Conservation (phyloP, 2,888 invertebrate genomes). For the Eurytoma adleriae region DNA sequence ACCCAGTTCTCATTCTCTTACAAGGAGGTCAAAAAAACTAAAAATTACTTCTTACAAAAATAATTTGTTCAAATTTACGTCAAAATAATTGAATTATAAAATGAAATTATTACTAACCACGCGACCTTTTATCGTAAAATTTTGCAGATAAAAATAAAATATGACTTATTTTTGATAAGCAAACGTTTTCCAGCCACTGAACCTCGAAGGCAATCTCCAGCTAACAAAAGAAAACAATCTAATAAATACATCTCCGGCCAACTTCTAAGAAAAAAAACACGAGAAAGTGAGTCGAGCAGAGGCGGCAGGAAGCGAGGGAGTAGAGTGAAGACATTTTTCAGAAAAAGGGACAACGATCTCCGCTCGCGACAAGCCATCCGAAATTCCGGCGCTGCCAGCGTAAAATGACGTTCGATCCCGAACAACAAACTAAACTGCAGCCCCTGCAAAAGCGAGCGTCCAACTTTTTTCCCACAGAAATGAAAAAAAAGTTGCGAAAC, state of each 20-base stretch:
- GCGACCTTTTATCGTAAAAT: too few species aligned
- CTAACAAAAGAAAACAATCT: neutral
- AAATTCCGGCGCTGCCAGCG: neutral
- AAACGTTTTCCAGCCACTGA: neutral
- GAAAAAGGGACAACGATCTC: neutral
- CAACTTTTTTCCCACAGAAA: neutral
- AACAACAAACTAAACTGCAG: neutral
- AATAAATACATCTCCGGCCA: neutral
- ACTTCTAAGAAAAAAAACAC: neutral
- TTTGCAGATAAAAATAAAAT: too few species aligned
- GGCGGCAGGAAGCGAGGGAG: neutral
- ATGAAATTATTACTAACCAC: too few species aligned
- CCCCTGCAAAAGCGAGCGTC: too few species aligned
- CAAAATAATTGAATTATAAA: too few species aligned
- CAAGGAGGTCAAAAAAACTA: too few species aligned
- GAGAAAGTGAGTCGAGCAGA: neutral
- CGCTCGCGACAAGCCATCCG: neutral
- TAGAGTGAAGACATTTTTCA: too few species aligned
- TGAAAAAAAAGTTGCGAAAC: neutral
- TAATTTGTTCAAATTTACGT: too few species aligned
- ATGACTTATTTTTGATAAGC: neutral
- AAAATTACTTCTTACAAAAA: too few species aligned
- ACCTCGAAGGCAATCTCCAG: neutral
- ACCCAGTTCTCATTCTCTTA: too few species aligned
- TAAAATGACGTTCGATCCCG: constrained; percentile 3